Conservation (phyloP, 2,797 vertebrate genomes). For the Pseudocheirus occidentalis region DNA sequence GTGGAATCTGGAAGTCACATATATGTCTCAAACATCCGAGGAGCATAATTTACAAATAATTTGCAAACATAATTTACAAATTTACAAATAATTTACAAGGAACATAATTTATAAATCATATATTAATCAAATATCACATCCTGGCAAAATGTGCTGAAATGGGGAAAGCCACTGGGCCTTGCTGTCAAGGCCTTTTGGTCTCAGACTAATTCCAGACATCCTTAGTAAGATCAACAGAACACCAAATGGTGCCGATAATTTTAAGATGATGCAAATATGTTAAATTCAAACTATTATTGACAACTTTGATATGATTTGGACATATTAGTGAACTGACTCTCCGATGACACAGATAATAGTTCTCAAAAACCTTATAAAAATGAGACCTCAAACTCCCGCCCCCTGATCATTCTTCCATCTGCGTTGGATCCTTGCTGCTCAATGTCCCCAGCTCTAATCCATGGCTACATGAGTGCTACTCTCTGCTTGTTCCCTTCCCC, state of each 20-base stretch:
- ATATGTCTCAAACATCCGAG: no score
- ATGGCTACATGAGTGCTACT: background rate
- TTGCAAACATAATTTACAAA: no score
- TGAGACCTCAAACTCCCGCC: background rate
- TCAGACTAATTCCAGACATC: background rate
- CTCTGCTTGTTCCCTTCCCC: background rate
- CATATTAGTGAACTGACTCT: background rate
- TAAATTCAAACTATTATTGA: background rate
- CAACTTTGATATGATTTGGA: background rate
- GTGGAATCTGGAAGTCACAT: background rate
- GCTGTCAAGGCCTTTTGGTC: background rate
- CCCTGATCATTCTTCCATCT: background rate
- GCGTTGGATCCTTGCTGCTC: background rate
- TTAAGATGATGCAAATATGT: background rate
- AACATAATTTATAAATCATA: no score
- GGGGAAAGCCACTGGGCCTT: background rate
- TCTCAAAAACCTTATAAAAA: background rate
- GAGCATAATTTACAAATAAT: no score
- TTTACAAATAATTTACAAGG: no score
- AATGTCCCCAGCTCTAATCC: background rate
- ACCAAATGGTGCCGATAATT: background rate
- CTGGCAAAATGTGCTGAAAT: background rate
- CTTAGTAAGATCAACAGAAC: background rate
- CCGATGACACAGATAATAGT: background rate
- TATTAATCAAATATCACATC: no score